These are phyloP conservation scores for Manacus vitellinus DNA, from an alignment of 2,113 vertebrate genomes.

Conservation along the genomic window DNA sequence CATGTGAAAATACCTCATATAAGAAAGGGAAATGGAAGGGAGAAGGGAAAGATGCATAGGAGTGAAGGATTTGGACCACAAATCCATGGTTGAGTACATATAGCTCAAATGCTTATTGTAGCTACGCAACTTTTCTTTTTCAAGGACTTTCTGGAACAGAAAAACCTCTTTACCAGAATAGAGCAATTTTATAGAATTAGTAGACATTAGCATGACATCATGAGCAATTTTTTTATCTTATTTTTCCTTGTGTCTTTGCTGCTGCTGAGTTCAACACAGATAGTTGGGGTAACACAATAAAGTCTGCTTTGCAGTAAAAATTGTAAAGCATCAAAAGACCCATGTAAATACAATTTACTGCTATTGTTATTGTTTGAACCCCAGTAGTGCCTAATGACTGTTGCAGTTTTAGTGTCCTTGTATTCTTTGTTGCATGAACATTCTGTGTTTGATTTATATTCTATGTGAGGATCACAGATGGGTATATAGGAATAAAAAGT, in stretches of 20 bases:
- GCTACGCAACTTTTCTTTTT: background rate
- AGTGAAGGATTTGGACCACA: background rate
- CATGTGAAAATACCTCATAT: background rate
- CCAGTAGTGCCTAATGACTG: background rate
- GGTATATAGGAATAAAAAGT: background rate
- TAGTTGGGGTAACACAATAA: background rate
- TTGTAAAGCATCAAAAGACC: background rate
- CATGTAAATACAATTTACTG: background rate
- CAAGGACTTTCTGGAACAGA: background rate
- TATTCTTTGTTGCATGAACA: background rate
- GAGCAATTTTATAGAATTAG: background rate
- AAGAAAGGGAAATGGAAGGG: background rate
- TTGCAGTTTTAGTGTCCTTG: background rate
- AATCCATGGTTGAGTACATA: background rate
- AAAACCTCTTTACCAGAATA: background rate
- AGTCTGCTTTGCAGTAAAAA: background rate
- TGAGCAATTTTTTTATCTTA: background rate
- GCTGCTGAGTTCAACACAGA: background rate
- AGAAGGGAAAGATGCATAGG: background rate
- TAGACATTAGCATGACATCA: background rate
- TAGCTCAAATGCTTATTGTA: background rate
- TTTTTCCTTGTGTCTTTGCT: background rate
- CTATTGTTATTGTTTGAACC: background rate
- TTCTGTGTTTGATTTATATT: background rate
- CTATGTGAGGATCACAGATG: background rate